Evolutionary conservation across 37 sponge, comb jelly and placozoan genomes (phyloP).

Genomic region (Chondrosia reniformis): DNA sequence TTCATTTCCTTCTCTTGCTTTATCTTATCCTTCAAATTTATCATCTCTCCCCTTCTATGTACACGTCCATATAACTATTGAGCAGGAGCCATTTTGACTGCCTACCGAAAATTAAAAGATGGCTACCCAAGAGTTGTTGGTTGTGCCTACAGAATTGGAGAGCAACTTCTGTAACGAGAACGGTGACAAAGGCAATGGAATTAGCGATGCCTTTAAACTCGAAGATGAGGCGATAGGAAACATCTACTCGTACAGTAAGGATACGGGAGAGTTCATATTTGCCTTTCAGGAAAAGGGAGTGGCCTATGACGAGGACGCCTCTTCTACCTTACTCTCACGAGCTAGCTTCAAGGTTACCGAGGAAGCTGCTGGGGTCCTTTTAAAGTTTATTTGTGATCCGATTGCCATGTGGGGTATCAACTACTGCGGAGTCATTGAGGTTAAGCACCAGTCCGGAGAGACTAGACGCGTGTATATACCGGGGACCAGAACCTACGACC

Average conservation of each 20-base stretch:
- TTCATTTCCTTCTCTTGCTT: slow-evolving; percentile 9
- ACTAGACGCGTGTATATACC: slow-evolving; percentile 65
- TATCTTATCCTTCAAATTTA: slow-evolving; percentile 1
- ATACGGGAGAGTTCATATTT: slow-evolving; percentile 1
- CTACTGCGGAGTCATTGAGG: slow-evolving; percentile 63
- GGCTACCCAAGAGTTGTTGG: background rate
- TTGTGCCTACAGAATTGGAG: slow-evolving; percentile 51
- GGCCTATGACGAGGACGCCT: slow-evolving; percentile 64
- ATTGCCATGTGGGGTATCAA: slow-evolving; percentile 76
- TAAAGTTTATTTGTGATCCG: slow-evolving; percentile 31
- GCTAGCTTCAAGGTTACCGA: slow-evolving; percentile 3
- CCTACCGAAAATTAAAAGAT: too few species aligned
- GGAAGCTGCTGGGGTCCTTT: background rate
- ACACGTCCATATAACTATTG: background rate
- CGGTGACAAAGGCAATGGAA: slow-evolving; percentile 27
- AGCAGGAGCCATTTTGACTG: too few species aligned
- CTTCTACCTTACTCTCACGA: slow-evolving; percentile 20
- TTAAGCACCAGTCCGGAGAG: slow-evolving; percentile 52
- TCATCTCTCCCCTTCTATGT: background rate
- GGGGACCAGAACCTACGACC: slow-evolving; percentile 86
- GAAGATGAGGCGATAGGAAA: slow-evolving; percentile 29
- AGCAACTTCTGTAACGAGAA: slow-evolving; percentile 35
- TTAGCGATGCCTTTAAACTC: slow-evolving; percentile 22
- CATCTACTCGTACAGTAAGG: slow-evolving; percentile 11
- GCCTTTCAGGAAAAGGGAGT: slow-evolving; percentile 63